Base-by-base conservation (phyloP, 2,888 invertebrate genomes). In the Cantharis rustica region DNA sequence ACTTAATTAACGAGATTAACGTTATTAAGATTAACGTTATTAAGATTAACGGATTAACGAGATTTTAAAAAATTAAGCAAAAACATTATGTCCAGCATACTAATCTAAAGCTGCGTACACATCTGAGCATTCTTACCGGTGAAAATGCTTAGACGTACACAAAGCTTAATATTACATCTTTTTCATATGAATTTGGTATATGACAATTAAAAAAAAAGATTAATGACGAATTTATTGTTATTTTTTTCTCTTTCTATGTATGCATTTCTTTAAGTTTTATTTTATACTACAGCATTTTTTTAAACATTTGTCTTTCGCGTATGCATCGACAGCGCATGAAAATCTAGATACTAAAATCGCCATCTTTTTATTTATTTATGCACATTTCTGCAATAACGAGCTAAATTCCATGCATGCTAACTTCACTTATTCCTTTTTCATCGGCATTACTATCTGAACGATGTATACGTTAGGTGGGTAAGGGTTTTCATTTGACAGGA, bases 401-500 rank as follows among this genome's bases (percentile, higher is more conserved):
- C 47, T 47, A 47, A 47, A 47, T 47, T 47, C 47, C 47, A 47
- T 47, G n/a, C 47, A 47, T 47, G 47, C 47, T n/a, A 47, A 47
- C 47, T 47, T 47, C 7, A 47, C 47, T 47, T 47, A 47, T 66
- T 66, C n/a, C 20, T 17, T 74, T 69, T 72, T 68, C 68, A 27
- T 71, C 73, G 72, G 69, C 71, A 63, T 68, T 75, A 63, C 71
- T 69, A 71, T 70, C 71, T 63, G 63, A 69, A 74, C 76, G 68
- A 76, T 75, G 69, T 75, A 75, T 75, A 47, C 47, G 71, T 76
- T 71, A 74, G 76, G 72, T 74, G 66, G 75, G 63, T 47, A 76
- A 69, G 79, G 74, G 71, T 79, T 80, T 76, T 73, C 72, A 82
- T 78, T 79, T 79, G 82, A 81, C 82, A 81, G 79, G 77, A 75